Conservation (phyloP, 2,888 invertebrate genomes). For the Hymenopus coronatus region DNA sequence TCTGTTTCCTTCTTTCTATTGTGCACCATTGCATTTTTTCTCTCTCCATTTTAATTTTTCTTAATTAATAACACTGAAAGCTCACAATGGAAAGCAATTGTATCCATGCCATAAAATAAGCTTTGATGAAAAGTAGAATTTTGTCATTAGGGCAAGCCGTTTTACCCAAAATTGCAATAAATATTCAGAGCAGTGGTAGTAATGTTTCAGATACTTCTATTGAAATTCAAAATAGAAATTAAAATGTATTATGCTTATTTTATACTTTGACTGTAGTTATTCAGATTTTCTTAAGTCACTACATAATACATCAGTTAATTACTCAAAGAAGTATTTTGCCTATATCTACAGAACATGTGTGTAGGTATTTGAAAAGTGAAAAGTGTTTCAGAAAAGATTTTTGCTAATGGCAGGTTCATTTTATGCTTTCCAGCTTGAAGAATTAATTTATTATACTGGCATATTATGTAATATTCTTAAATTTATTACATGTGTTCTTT, state of each 20-base stretch:
- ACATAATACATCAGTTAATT: not conserved
- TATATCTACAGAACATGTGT: not conserved
- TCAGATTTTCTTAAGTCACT: not conserved
- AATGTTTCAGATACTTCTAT: too few species aligned
- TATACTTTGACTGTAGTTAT: not conserved
- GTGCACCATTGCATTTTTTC: slow-evolving; percentile 9
- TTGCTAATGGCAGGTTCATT: not conserved
- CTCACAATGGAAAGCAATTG: not conserved
- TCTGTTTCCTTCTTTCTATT: not conserved
- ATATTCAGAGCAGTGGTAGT: not conserved
- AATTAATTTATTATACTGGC: not conserved
- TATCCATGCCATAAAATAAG: not conserved
- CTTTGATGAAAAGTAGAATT: not conserved
- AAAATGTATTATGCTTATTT: not conserved
- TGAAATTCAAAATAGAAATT: not conserved
- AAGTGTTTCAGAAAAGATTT: not conserved
- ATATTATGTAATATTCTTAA: not conserved
- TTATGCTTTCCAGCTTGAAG: not conserved
- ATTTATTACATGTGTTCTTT: not conserved
- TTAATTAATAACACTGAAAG: not conserved
- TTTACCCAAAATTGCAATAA: not conserved
- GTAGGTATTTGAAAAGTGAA: not conserved
- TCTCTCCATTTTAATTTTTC: not conserved
- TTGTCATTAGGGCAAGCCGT: not conserved
- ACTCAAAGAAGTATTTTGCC: not conserved